Evolutionary conservation across 2,888 invertebrate genomes (phyloP).

Genomic region (Caenorhabditis wallacei): DNA sequence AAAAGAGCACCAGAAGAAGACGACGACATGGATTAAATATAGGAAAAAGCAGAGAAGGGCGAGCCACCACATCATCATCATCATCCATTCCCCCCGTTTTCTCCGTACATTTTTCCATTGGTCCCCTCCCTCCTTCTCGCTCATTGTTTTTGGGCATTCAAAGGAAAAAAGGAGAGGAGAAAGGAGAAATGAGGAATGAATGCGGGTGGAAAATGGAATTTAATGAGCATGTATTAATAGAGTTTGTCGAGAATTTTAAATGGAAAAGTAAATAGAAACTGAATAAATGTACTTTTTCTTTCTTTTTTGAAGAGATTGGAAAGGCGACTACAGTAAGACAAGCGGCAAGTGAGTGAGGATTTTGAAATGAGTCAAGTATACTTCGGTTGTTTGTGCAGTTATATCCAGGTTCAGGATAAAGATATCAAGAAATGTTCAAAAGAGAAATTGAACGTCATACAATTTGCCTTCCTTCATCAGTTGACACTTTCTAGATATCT

Average conservation of each 20-base stretch:
- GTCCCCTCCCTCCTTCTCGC: no score
- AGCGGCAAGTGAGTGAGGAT: no score
- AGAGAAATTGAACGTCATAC: no score
- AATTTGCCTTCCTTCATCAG: no score
- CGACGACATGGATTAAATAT: slow-evolving; percentile 50
- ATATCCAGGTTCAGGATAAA: no score
- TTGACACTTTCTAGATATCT: no score
- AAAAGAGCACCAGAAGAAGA: no score
- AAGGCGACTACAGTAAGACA: not conserved
- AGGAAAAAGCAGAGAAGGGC: slow-evolving; percentile 26
- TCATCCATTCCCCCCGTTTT: slow-evolving; percentile 30
- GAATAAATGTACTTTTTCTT: not conserved
- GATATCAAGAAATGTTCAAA: no score
- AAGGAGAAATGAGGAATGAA: slow-evolving; percentile 1
- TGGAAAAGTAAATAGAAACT: slow-evolving; percentile 24
- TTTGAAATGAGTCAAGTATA: no score
- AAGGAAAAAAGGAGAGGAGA: slow-evolving; percentile 16
- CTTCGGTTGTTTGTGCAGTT: no score
- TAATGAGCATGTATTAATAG: slow-evolving; percentile 40
- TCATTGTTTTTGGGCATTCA: slow-evolving; percentile 53
- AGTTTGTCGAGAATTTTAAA: slow-evolving; percentile 29
- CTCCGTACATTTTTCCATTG: slow-evolving; percentile 25
- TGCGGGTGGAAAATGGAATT: slow-evolving; percentile 32
- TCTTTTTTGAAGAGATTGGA: not conserved
- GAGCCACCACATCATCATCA: slow-evolving; percentile 21